A percentile compares a stretch with the other conserved stretches of the same genome.
Evolutionary conservation across 2,797 vertebrate genomes (phyloP).

Genomic region (Ficedula albicollis): DNA sequence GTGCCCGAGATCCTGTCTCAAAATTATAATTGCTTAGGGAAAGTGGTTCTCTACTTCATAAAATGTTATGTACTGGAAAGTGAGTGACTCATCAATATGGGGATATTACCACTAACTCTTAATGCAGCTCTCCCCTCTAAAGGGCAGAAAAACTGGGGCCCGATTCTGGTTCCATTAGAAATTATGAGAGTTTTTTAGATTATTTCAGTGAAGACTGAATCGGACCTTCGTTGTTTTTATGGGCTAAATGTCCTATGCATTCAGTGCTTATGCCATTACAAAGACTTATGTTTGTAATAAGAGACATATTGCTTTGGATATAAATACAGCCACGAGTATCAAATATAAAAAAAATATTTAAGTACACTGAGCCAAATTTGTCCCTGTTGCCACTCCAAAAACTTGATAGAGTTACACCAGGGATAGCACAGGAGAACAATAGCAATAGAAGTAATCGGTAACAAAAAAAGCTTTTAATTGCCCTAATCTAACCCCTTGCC

Average conservation of each 20-base stretch:
- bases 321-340: neutral
- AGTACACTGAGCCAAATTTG: slow-evolving; percentile 29
- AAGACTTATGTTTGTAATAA: slow-evolving; percentile 71
- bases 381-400: slow-evolving; percentile 25
- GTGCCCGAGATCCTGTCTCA: slow-evolving; percentile 63
- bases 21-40: slow-evolving; percentile 78
- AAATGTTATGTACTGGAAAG: slow-evolving; percentile 74
- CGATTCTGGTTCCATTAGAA: slow-evolving; percentile 47
- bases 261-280: slow-evolving; percentile 39
- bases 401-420: neutral
- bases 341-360: slow-evolving; percentile 41
- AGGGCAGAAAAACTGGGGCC: slow-evolving; percentile 40
- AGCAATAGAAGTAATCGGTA: neutral
- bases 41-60: slow-evolving; percentile 77
- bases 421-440: neutral
- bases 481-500: neutral
- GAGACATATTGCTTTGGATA: slow-evolving; percentile 62
- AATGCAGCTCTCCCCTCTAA: slow-evolving; percentile 30
- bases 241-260: slow-evolving; percentile 61
- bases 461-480: neutral
- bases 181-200: slow-evolving; percentile 41
- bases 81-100: slow-evolving; percentile 70
- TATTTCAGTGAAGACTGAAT: slow-evolving; percentile 39
- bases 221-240: slow-evolving; percentile 61
- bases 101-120: slow-evolving; percentile 64